A percentile compares a stretch with the other conserved stretches of the same genome.
Conservation (phyloP, 2,797 vertebrate species). For the Phaenicophaeus curvirostris region DNA sequence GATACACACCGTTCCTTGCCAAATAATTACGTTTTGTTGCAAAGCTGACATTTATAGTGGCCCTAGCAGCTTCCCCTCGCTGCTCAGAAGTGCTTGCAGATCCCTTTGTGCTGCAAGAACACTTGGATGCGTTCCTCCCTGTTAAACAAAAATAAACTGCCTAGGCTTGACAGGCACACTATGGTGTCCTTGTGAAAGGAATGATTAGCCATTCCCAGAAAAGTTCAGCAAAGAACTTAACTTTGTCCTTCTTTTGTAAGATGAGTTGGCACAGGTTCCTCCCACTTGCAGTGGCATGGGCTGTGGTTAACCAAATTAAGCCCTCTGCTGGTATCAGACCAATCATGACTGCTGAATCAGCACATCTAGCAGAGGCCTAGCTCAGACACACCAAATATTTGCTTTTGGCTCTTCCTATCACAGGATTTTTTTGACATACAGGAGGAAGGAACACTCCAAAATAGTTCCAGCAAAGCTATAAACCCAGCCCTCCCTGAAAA, state of each 20-base stretch:
- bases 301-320: not conserved
- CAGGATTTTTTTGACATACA: not conserved
- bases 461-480: not conserved
- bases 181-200: conserved; percentile 10
- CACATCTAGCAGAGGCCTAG: not conserved
- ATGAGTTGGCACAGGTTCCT: not conserved
- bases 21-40: not conserved
- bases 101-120: not conserved
- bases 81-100: not conserved
- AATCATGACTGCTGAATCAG: conserved; percentile 34
- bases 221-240: not conserved
- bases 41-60: conserved; percentile 29
- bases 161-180: conserved; percentile 5
- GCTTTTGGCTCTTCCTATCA: not conserved
- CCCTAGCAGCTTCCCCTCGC: not conserved
- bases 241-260: conserved; percentile 48
- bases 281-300: not conserved
- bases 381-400: conserved; percentile 20
- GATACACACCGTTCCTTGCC: not conserved
- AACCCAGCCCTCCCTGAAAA: not conserved
- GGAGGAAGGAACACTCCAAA: not conserved
- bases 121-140: conserved; percentile 29
- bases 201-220: conserved; percentile 33
- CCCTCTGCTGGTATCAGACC: not conserved
- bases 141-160: conserved; percentile 43